Percentiles rank a stretch among this genome's conserved stretches.
phyloP scores from a whole-genome alignment of 2,888 invertebrate species.

The Oscheius myriophilus region DNA sequence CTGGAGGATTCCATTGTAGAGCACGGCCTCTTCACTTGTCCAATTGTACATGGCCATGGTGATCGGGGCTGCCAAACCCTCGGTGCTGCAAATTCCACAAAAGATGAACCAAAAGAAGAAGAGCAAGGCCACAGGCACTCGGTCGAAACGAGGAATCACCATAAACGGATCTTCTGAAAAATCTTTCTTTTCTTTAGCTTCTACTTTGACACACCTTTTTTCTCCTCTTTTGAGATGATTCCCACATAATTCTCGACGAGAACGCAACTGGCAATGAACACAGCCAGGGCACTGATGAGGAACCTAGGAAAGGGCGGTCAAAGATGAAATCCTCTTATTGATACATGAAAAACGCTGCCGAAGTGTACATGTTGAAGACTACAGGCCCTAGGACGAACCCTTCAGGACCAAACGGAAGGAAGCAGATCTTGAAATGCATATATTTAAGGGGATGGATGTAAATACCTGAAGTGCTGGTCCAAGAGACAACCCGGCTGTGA shows the following conservation, averaged over 20 bases:
- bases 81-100: slow-evolving; percentile 20
- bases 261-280: slow-evolving; percentile 8
- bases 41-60: slow-evolving; percentile 56
- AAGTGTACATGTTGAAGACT: slow-evolving; percentile 52
- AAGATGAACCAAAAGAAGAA: slow-evolving; percentile 44
- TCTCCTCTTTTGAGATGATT: slow-evolving; percentile 39
- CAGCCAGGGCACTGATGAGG: background rate
- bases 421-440: slow-evolving; percentile 15
- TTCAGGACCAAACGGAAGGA: slow-evolving; percentile 23
- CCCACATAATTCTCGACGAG: slow-evolving; percentile 47
- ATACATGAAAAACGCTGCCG: slow-evolving; percentile 46
- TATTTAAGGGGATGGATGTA: background rate
- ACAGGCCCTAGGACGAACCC: slow-evolving; percentile 33
- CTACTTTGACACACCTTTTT: slow-evolving; percentile 30
- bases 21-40: slow-evolving; percentile 49
- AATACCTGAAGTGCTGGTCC: slow-evolving; percentile 51
- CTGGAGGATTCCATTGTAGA: slow-evolving; percentile 52
- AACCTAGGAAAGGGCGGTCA: background rate
- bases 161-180: slow-evolving; percentile 27
- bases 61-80: slow-evolving; percentile 39
- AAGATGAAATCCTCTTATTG: background rate
- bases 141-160: slow-evolving; percentile 46
- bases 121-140: slow-evolving; percentile 31
- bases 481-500: slow-evolving; percentile 49
- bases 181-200: too few relatives aligned